Conservation (phyloP, 1,140 invertebrate species). For the Cotesia typhae region DNA sequence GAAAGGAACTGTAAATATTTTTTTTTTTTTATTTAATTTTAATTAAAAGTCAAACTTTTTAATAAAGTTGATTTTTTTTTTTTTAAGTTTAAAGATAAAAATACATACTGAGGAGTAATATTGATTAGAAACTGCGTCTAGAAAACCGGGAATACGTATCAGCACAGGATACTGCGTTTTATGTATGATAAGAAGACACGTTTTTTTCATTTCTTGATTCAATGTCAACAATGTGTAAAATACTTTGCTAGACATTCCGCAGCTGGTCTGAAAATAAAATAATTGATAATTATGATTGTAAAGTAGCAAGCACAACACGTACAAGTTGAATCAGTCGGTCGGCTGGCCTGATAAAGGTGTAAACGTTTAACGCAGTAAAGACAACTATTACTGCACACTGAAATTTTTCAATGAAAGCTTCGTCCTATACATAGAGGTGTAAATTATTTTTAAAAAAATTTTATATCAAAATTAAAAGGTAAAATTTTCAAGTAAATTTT, state of each 20-base stretch:
- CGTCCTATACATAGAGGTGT: slow-evolving; percentile 12
- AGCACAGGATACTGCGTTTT: slow-evolving; percentile 21
- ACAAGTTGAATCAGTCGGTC: slow-evolving; percentile 32
- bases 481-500: too few species aligned
- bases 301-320: not conserved
- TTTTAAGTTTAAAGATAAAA: not conserved
- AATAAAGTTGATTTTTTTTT: too few species aligned
- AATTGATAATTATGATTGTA: not conserved
- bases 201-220: slow-evolving; percentile 20
- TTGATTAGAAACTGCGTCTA: not conserved
- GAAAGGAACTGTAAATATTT: slow-evolving; percentile 28
- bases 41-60: not conserved
- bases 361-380: slow-evolving; percentile 39
- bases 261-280: not conserved
- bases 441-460: too few species aligned
- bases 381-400: slow-evolving; percentile 39
- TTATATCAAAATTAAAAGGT: too few species aligned
- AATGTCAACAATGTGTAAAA: slow-evolving; percentile 11
- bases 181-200: slow-evolving; percentile 12
- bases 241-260: not conserved
- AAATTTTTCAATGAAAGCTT: slow-evolving; percentile 38
- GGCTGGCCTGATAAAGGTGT: slow-evolving; percentile 41
- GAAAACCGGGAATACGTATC: too few species aligned
- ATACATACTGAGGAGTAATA: slow-evolving; percentile 10
- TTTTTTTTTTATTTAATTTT: not conserved